phyloP scores from a whole-genome alignment of 2,888 invertebrate genomes.

The Rhogogaster chlorosoma region DNA sequence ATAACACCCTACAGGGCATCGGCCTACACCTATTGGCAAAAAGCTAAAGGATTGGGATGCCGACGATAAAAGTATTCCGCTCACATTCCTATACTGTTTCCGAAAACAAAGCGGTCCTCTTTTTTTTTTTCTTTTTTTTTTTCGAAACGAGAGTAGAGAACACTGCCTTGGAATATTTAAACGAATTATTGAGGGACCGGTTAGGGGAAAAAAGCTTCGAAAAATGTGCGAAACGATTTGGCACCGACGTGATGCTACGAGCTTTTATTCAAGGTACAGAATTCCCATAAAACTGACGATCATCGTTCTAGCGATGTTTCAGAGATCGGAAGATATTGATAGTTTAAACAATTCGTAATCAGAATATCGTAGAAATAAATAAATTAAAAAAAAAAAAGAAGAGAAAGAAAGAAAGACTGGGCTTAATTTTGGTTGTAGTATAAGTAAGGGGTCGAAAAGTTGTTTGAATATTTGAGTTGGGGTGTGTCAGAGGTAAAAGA shows the following conservation, averaged over 20 bases:
- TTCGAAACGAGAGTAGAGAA: not conserved
- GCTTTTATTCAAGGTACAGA: constrained; percentile 13
- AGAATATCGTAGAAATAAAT: not conserved
- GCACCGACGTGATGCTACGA: not conserved
- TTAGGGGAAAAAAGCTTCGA: not conserved
- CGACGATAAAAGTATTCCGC: constrained; percentile 11
- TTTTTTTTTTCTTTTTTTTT: constrained; percentile 5
- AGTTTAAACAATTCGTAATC: constrained; percentile 46
- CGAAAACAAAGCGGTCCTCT: not conserved
- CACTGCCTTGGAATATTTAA: constrained; percentile 29
- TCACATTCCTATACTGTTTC: not conserved
- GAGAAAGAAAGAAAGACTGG: not conserved
- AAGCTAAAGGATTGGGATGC: constrained; percentile 7
- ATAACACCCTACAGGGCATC: no score
- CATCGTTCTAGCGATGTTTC: not conserved
- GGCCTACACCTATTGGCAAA: not conserved
- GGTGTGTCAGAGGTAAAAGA: constrained; percentile 54
- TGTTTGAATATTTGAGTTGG: constrained; percentile 61
- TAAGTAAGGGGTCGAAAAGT: constrained; percentile 49
- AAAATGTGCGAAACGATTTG: constrained; percentile 21
- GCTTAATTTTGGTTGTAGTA: constrained; percentile 9
- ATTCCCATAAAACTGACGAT: not conserved
- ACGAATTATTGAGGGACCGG: not conserved
- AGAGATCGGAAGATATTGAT: not conserved
- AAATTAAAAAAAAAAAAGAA: not conserved